Base-by-base conservation (phyloP, 2,888 invertebrate genomes). In the Smittia sp. region DNA sequence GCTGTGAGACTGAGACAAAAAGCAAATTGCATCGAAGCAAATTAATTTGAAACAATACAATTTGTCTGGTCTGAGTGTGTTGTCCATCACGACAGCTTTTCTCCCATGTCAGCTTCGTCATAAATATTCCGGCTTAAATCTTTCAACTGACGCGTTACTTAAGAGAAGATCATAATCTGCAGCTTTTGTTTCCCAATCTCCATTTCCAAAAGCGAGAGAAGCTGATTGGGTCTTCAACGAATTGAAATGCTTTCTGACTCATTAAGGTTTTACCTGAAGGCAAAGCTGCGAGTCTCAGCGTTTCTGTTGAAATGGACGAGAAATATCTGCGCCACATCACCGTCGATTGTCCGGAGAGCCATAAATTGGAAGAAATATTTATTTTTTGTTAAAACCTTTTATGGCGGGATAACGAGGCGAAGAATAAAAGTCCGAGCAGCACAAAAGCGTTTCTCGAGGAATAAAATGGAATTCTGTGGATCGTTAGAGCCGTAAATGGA, bases 151-250 rank as follows among this genome's bases (percentile, higher is more conserved):
- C 18, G 66, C 20, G 20, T 20, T 15, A n/a, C n/a, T n/a, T n/a
- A n/a, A 38, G 39, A 66, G 18, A 27, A 32, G 66, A 38, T 66
- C 32, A 32, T 66, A 66, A 27, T 66, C 66, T 66, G 32, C 66
- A 66, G 38, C 66, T 39, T 66, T 68, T 32, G 39, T 25, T 22
- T 32, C 39, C 41, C 32, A 9, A 38, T 66, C 38, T 38, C 66
- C 38, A 32, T 46, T 46, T 46, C 11, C 15, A 13, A 46, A 46
- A 46, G 6, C 2, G 39, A 63, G 13, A 39, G n/a, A 66, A 66
- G 32, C 32, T 25, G 4, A 0, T 32, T 1, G 27, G n/a, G n/a
- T n/a, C n/a, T n/a, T n/a, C n/a, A n/a, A n/a, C n/a, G 15, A n/a
- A 2, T 63, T n/a, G 25, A 58, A 62, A 62, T 46, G 46, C 18